A percentile compares a stretch with the other conserved stretches of the same genome.
Evolutionary conservation across 1,140 invertebrate species (phyloP).

Genomic region (Callitettix versicolor): DNA sequence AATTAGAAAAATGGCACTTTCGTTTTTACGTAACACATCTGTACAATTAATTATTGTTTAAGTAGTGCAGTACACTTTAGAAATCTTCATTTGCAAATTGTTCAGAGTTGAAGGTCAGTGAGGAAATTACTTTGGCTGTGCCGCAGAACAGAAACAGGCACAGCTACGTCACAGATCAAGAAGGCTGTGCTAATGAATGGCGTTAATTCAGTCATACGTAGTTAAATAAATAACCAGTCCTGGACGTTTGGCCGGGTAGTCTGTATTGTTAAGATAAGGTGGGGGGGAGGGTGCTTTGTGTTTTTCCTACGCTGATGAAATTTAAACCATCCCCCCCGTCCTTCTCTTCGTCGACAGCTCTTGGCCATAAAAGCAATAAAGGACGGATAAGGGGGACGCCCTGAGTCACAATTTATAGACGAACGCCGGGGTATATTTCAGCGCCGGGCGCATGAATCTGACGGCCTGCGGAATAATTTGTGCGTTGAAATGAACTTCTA

Average conservation of each 20-base stretch:
- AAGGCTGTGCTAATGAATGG: constrained; percentile 1
- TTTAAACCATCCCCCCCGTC: constrained; percentile 22
- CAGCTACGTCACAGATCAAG: background rate
- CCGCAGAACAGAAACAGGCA: too few species aligned
- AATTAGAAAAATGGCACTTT: too few species aligned
- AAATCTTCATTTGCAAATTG: too few species aligned
- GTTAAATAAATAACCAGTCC: constrained; percentile 6
- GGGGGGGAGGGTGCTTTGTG: constrained; percentile 13
- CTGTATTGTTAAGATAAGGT: constrained; percentile 16
- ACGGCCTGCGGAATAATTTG: constrained; percentile 11
- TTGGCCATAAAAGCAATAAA: constrained; percentile 26
- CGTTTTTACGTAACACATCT: too few species aligned
- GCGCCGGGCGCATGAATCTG: constrained; percentile 11
- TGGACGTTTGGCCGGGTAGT: background rate
- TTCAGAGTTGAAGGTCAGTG: too few species aligned
- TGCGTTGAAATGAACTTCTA: constrained; percentile 14
- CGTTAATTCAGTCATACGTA: constrained; percentile 15
- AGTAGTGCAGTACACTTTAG: too few species aligned
- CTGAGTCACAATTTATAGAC: constrained; percentile 21
- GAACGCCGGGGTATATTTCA: constrained; percentile 22
- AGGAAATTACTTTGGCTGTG: too few species aligned
- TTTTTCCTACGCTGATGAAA: constrained; percentile 26
- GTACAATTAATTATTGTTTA: too few species aligned
- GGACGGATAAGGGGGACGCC: constrained; percentile 22
- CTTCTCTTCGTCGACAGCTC: constrained; percentile 17